Conservation (phyloP, 2,888 invertebrate species). For the Leucozona laternaria region DNA sequence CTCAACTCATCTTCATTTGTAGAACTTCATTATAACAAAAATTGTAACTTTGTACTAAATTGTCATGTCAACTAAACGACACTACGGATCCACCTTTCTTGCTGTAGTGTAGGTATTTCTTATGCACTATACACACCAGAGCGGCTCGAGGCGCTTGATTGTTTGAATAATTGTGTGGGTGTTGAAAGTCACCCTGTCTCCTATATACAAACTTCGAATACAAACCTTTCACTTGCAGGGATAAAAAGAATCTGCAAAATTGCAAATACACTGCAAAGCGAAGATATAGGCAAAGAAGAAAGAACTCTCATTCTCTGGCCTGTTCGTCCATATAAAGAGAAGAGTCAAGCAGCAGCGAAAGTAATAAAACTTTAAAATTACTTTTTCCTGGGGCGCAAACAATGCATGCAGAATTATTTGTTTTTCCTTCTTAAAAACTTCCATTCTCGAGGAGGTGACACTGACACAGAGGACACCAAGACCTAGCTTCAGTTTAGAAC, state of each 20-base stretch:
- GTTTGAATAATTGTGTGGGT: constrained; percentile 67
- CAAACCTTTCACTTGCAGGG: constrained; percentile 65
- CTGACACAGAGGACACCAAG: constrained; percentile 7
- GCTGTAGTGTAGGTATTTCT: not conserved
- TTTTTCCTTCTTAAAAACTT: constrained; percentile 6
- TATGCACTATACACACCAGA: constrained; percentile 10
- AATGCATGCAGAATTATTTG: constrained; percentile 66
- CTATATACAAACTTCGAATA: constrained; percentile 39
- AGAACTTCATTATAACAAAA: constrained; percentile 28
- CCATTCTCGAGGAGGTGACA: not conserved
- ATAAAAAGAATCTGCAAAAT: constrained; percentile 57
- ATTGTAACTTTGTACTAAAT: constrained; percentile 65
- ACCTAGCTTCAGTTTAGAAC: constrained; percentile 52
- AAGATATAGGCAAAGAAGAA: not conserved
- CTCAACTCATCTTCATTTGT: constrained; percentile 10
- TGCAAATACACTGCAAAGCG: constrained; percentile 6
- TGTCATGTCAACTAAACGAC: constrained; percentile 71
- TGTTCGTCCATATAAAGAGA: constrained; percentile 24
- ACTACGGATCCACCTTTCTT: constrained; percentile 64
- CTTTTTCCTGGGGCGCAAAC: constrained; percentile 72
- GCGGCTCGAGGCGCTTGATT: constrained; percentile 60
- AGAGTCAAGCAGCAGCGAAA: constrained; percentile 49
- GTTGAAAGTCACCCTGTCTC: not conserved
- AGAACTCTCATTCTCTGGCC: not conserved
- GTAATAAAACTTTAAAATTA: constrained; percentile 76